phyloP scores from a whole-genome alignment of 2,797 vertebrate species.

The Chaunax sp. region DNA sequence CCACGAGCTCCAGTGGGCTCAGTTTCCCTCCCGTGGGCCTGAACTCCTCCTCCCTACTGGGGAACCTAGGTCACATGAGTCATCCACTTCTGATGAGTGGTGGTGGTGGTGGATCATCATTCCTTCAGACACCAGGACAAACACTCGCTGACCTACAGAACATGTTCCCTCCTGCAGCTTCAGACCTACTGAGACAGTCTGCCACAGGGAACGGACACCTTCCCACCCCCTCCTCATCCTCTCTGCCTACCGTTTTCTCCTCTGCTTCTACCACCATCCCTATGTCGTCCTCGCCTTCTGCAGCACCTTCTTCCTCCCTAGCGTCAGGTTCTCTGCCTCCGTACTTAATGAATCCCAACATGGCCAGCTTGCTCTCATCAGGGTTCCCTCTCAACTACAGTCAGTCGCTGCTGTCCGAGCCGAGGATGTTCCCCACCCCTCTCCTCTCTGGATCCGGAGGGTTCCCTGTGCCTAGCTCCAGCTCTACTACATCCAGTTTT shows the following conservation, averaged over 20 bases:
- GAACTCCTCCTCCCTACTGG: conserved; percentile 87
- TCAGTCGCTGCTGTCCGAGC: conserved; percentile 91
- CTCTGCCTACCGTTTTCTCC: conserved; percentile 66
- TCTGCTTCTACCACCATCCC: conserved; percentile 86
- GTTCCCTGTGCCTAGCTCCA: conserved; percentile 70
- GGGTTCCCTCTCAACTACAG: conserved; percentile 91
- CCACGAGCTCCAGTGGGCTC: conserved; percentile 86
- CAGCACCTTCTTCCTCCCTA: conserved; percentile 85
- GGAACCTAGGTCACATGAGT: conserved; percentile 89
- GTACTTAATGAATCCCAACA: conserved; percentile 93
- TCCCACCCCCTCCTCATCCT: conserved; percentile 88
- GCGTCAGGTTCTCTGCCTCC: conserved; percentile 89
- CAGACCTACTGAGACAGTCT: conserved; percentile 87
- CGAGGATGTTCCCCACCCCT: conserved; percentile 89
- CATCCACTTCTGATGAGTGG: conserved; percentile 91
- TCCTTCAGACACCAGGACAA: conserved; percentile 91
- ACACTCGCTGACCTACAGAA: conserved; percentile 90
- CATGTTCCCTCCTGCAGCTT: conserved; percentile 90
- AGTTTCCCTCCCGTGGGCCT: conserved; percentile 89
- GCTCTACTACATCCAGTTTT: conserved; percentile 80
- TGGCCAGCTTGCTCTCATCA: conserved; percentile 89
- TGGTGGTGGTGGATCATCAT: conserved; percentile 88
- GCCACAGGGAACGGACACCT: conserved; percentile 84
- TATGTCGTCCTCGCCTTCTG: conserved; percentile 85
- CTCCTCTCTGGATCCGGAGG: conserved; percentile 85